Evolutionary conservation across 2,113 vertebrate genomes (phyloP).

Genomic region (Rhizomys pruinosus): DNA sequence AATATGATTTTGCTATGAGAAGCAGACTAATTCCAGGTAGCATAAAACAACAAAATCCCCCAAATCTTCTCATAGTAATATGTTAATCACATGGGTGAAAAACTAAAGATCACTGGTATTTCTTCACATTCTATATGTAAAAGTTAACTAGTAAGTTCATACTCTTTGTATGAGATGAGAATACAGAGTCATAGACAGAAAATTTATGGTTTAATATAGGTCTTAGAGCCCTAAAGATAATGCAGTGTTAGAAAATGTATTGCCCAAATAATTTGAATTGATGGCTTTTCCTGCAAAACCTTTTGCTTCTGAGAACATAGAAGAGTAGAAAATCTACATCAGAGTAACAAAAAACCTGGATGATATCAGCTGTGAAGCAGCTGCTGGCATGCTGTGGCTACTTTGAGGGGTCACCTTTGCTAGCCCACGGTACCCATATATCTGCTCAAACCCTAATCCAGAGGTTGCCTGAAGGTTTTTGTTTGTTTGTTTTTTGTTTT

Average conservation of each 20-base stretch:
- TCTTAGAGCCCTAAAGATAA: not conserved
- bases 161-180: not conserved
- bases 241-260: not conserved
- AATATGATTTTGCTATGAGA: not conserved
- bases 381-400: not conserved
- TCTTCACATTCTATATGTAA: not conserved
- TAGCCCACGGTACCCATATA: not conserved
- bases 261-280: slow-evolving; percentile 31
- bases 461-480: not conserved
- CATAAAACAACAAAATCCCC: not conserved
- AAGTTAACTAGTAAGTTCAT: not conserved
- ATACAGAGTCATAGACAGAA: not conserved
- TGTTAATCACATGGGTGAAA: not conserved
- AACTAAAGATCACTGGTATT: not conserved
- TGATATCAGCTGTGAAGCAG: not conserved
- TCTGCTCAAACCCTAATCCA: not conserved
- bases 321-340: not conserved
- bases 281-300: not conserved
- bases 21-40: not conserved
- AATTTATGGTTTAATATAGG: slow-evolving; percentile 9
- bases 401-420: not conserved
- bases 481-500: no score
- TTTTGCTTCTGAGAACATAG: not conserved
- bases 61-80: not conserved
- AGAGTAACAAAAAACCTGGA: not conserved